Conservation (phyloP, 2,113 vertebrate species). For the Furnarius figulus region DNA sequence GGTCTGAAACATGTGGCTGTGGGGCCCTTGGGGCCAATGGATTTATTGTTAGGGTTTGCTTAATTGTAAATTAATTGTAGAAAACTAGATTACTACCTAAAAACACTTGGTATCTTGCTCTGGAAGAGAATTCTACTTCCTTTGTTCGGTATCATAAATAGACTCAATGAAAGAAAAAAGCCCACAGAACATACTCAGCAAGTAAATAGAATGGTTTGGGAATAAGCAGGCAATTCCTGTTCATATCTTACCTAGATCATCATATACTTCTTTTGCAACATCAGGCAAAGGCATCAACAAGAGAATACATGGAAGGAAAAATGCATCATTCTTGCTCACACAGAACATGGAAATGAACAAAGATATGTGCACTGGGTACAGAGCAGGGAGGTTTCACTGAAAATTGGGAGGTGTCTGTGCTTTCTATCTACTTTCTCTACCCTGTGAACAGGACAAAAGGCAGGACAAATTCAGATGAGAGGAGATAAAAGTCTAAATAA, state of each 20-base stretch:
- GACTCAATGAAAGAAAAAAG: neutral
- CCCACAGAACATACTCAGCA: neutral
- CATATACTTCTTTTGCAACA: rapidly evolving
- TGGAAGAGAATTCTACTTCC: neutral
- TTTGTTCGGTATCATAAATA: neutral
- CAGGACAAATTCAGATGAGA: neutral
- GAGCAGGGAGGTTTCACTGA: neutral
- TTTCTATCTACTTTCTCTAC: neutral
- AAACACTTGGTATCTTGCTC: neutral
- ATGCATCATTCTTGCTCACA: neutral
- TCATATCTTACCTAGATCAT: neutral
- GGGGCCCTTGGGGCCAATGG: neutral
- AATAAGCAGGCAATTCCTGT: neutral
- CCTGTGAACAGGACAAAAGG: neutral
- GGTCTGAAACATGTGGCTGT: neutral
- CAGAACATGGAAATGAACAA: neutral
- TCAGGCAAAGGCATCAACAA: neutral
- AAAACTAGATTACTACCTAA: neutral
- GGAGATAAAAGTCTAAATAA: neutral
- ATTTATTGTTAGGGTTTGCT: neutral
- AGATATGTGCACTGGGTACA: neutral
- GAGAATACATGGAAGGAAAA: neutral
- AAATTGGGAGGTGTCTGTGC: neutral
- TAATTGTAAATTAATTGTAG: neutral
- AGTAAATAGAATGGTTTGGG: neutral